phyloP scores from a whole-genome alignment of 2,888 invertebrate genomes.

The Buathra laborator region DNA sequence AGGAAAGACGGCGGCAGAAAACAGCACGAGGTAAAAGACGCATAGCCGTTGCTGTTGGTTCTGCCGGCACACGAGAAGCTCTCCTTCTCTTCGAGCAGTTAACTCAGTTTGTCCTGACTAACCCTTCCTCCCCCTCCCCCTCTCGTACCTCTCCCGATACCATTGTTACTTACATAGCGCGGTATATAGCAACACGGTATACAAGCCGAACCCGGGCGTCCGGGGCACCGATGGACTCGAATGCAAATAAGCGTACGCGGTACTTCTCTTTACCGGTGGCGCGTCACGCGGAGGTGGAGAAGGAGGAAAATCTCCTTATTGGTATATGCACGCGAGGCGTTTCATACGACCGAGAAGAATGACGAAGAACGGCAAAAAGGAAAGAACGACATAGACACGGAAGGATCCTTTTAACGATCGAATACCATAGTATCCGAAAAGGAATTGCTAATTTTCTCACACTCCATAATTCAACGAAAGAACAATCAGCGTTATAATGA shows the following conservation, averaged over 20 bases:
- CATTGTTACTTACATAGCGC: conserved; percentile 56
- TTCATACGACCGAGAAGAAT: conserved; percentile 1
- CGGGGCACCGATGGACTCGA: conserved; percentile 22
- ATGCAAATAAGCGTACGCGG: conserved; percentile 41
- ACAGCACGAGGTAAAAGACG: conserved; percentile 56
- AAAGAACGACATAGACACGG: neutral
- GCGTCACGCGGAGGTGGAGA: conserved; percentile 22
- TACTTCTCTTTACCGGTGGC: conserved; percentile 30
- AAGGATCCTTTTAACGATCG: conserved; percentile 24
- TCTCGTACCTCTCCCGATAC: conserved; percentile 42
- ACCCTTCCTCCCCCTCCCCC: neutral
- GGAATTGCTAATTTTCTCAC: neutral
- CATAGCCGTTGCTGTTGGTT: conserved; percentile 50
- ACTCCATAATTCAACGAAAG: neutral
- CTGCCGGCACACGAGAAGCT: neutral
- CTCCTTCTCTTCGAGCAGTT: conserved; percentile 36
- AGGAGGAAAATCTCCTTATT: conserved; percentile 25
- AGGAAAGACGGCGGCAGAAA: conserved; percentile 34
- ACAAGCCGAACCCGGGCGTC: conserved; percentile 39
- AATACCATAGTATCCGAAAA: neutral
- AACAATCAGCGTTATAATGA: neutral
- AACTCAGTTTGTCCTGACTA: conserved; percentile 61
- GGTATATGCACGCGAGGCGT: neutral
- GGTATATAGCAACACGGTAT: neutral
- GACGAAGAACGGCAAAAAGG: conserved; percentile 4